phyloP scores from a whole-genome alignment of 2,113 vertebrate species.

The Procapra przewalskii region DNA sequence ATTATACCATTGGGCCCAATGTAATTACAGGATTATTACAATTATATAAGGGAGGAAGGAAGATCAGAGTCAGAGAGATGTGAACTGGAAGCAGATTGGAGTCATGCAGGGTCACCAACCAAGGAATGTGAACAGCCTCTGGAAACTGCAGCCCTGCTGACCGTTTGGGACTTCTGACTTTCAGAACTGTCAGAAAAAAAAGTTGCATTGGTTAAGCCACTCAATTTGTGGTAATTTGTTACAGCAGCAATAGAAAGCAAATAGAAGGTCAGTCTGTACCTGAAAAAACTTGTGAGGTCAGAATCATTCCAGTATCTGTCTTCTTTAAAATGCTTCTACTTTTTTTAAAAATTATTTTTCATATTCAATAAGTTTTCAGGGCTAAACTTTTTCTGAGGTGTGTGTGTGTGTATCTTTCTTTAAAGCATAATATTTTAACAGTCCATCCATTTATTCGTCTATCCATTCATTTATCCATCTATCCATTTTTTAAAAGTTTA shows the following conservation, averaged over 20 bases:
- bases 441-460: background rate
- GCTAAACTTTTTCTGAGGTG: background rate
- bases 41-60: background rate
- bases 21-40: background rate
- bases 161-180: background rate
- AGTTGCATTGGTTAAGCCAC: background rate
- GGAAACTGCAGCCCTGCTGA: background rate
- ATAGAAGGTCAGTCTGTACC: background rate
- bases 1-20: background rate
- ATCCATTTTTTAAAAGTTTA: background rate
- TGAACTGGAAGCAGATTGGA: background rate
- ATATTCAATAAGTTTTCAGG: background rate
- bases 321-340: background rate
- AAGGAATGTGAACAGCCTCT: background rate
- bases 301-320: background rate
- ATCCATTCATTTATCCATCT: background rate
- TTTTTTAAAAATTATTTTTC: background rate
- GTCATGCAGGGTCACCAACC: background rate
- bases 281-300: background rate
- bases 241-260: background rate
- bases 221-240: background rate
- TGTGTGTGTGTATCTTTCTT: background rate
- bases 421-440: background rate
- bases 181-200: background rate
- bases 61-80: background rate